Base-by-base conservation (phyloP, 2,113 vertebrate species). In the Nothoprocta perdicaria region DNA sequence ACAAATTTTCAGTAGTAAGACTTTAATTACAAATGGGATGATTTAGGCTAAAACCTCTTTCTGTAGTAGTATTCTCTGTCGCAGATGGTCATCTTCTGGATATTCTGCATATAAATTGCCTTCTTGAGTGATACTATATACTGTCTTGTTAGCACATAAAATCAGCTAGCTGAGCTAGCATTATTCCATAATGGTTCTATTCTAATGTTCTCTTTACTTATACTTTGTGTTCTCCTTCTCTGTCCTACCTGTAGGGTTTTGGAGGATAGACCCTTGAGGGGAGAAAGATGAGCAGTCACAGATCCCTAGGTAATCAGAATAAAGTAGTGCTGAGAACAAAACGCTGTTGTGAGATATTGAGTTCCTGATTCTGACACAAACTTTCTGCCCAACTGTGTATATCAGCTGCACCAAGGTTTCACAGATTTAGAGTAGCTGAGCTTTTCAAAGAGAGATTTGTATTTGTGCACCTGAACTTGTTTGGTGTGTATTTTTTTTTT, bases 111-210 rank as follows among this genome's bases (percentile, higher is more conserved):
- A 2, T 58, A 61, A 46, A 66, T 66, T 88, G 40, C 53, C 31
- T 79, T 86, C 73, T 3, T n/a, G 77, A 94, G 43, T 21, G 69
- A 11, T 27, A 2, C 16, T 68, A 6, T 53, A 21, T 61, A 40
- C 62, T 90, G 77, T 84, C 48, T 88, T 68, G n/a, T 93, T 90
- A 95, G 82, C 65, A 69, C 15, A 68, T 68, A 86, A 84, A 87
- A 80, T 81, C 81, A 84, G 21, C 93, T 84, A 77, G 86, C 50
- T 19, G 23, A 80, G 60, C 41, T 43, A 43, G 78, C 57, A 10
- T 43, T 57, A 43, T 69, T 63, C 53, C 17, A 63, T 55, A 58
- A 0, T 17, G 58, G 53, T 69, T 82, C 17, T 8, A 58, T 73
- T 69, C 4, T 0, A 6, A 58, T 60, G 24, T 69, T 66, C 40